Percentiles rank a stretch among this genome's conserved stretches.
Evolutionary conservation across 35 echinoderm and acorn worm genomes (phyloP).

Genomic region (Apostichopus californicus): DNA sequence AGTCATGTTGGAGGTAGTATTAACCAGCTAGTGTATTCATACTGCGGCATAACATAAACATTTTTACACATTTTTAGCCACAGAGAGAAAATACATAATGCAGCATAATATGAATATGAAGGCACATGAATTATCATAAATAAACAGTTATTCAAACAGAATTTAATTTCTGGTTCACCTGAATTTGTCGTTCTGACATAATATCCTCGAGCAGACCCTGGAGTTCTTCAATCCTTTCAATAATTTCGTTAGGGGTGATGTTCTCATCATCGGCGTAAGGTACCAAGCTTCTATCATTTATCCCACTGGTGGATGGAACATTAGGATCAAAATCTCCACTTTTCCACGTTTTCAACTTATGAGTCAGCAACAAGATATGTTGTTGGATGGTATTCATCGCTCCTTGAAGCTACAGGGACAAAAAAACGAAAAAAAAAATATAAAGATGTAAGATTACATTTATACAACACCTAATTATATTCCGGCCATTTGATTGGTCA

Average conservation of each 20-base stretch:
- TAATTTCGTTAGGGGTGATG: slow-evolving; percentile 36
- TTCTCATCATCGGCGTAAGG: slow-evolving; percentile 23
- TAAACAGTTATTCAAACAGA: no score
- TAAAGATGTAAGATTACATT: not conserved
- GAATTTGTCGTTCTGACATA: slow-evolving; percentile 40
- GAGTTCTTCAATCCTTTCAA: slow-evolving; percentile 36
- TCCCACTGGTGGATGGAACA: slow-evolving; percentile 47
- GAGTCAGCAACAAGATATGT: slow-evolving; percentile 38
- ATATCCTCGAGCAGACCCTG: slow-evolving; percentile 48
- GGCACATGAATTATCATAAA: no score
- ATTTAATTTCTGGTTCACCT: not conserved
- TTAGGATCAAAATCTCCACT: slow-evolving; percentile 45
- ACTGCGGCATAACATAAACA: no score
- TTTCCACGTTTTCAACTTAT: slow-evolving; percentile 55
- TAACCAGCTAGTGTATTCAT: no score
- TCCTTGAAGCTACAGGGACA: slow-evolving; percentile 18
- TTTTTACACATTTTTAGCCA: no score
- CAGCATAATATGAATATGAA: no score
- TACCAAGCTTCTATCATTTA: slow-evolving; percentile 31
- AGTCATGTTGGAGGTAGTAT: no score
- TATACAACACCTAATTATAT: no score
- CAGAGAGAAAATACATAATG: no score
- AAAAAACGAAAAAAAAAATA: not conserved
- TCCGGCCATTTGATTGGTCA: no score
- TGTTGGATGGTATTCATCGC: slow-evolving; percentile 59